These are phyloP conservation scores for Mus musculus DNA, from an alignment of 2,113 vertebrate species.

Conservation along the genomic window DNA sequence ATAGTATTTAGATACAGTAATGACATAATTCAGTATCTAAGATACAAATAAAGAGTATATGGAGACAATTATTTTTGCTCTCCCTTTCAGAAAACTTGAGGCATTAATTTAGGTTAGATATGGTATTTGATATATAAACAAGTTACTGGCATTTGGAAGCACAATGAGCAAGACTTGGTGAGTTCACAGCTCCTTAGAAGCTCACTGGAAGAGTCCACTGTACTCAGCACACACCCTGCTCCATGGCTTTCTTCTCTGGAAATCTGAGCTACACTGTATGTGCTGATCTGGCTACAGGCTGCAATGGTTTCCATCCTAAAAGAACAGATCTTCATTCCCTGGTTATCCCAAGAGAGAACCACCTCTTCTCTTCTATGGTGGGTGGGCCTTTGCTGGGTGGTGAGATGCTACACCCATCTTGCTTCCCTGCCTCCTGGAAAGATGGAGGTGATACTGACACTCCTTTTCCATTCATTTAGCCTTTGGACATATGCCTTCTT, in stretches of 20 bases:
- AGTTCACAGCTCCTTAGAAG: not conserved
- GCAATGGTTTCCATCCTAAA: not conserved
- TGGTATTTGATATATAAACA: not conserved
- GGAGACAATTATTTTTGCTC: not conserved
- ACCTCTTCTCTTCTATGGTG: not conserved
- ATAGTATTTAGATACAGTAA: not conserved
- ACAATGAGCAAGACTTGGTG: not conserved
- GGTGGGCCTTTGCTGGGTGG: fast-evolving
- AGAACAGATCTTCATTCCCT: not conserved
- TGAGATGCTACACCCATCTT: not conserved
- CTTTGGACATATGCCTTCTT: slow-evolving; percentile 8
- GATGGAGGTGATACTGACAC: not conserved
- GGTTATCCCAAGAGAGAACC: not conserved
- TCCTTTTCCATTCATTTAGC: not conserved
- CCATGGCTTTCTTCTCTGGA: not conserved
- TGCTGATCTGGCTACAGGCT: fast-evolving
- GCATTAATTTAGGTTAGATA: slow-evolving; percentile 37
- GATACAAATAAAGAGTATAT: not conserved
- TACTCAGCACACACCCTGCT: not conserved
- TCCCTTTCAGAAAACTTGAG: not conserved
- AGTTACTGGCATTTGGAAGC: not conserved
- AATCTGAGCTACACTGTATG: not conserved
- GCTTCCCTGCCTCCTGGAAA: not conserved
- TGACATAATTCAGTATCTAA: not conserved
- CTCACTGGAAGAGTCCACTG: not conserved